A percentile compares a stretch with the other conserved stretches of the same genome.
Evolutionary conservation across 2,888 invertebrate genomes (phyloP).

Genomic region (Pyrochroa serraticornis): DNA sequence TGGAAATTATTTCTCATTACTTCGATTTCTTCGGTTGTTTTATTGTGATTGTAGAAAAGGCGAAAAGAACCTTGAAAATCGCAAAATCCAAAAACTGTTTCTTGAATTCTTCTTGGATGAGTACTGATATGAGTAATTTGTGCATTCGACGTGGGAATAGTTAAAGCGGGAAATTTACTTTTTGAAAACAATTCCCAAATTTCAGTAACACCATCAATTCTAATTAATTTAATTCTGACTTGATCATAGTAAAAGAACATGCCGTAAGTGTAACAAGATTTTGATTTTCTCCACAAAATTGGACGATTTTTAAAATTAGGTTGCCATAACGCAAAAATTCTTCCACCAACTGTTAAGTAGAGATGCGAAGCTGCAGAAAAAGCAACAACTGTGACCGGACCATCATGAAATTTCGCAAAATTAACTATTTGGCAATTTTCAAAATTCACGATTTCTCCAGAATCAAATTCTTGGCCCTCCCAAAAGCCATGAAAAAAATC

Average conservation of each 20-base stretch:
- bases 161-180: conserved; percentile 62
- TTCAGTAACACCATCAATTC: conserved; percentile 77
- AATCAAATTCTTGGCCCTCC: conserved; percentile 72
- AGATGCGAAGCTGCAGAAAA: conserved; percentile 69
- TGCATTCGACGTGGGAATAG: conserved; percentile 38
- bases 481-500: conserved; percentile 61
- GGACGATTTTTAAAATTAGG: conserved; percentile 68
- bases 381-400: conserved; percentile 66
- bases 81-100: conserved; percentile 70
- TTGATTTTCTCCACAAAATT: conserved; percentile 70
- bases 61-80: conserved; percentile 73
- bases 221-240: conserved; percentile 66
- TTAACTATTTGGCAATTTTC: conserved; percentile 63
- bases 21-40: conserved; percentile 48
- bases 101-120: conserved; percentile 52
- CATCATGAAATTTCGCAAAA: conserved; percentile 68
- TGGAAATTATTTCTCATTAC: conserved; percentile 50
- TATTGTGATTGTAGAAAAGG: conserved; percentile 63
- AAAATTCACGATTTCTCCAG: conserved; percentile 66
- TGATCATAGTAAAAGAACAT: conserved; percentile 29
- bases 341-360: conserved; percentile 75
- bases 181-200: conserved; percentile 79
- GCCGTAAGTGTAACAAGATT: conserved; percentile 66
- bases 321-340: conserved; percentile 74
- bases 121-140: conserved; percentile 36